Evolutionary conservation across 1,140 invertebrate genomes (phyloP), one percentile per base, ranked within the genome.

Genomic region (Neodiprion fabricii): DNA sequence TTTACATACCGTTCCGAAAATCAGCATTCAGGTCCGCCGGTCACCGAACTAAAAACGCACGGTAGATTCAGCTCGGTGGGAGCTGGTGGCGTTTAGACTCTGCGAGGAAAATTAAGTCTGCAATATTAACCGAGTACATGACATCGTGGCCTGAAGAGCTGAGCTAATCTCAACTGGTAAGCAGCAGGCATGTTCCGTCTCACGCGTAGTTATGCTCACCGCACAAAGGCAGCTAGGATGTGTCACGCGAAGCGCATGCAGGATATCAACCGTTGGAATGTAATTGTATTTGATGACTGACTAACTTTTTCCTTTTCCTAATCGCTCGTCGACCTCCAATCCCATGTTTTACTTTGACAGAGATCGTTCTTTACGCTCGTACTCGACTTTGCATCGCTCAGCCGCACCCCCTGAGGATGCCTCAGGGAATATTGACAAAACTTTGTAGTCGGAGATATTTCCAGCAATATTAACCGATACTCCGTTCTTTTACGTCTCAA

Each of bases 71-170:
- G 11, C n/a, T 12, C 9, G 8, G 53, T 40, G 28, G 28, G 28
- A 3, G 28, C 28, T 40, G 5, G 12, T 65, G 48, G 68, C 68
- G 76, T 76, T 77, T 61, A 68, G 67, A 76, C 74, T 17, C 74
- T 72, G 71, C 28, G 72, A 53, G 74, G 76, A 70, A 84, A 84
- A 84, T 84, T 81, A 82, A 80, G 74, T 79, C 72, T 81, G 79
- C 78, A 80, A 82, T 81, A 82, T 84, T 84, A 80, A 85, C 83
- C 66, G 75, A 78, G 50, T 28, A 47, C 73, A 47, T 61, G 40
- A 67, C 50, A 70, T 61, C 47, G 28, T 40, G 28, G 17, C 17
- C 17, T 1, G 17, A 21, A 40, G 28, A 40, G 5, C 28, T 40
- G 28, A 40, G 28, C 28, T 40, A 40, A 5, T 5, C 5, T 40